Evolutionary conservation across 2,113 vertebrate species (phyloP).

Genomic region (Cinclus cinclus): DNA sequence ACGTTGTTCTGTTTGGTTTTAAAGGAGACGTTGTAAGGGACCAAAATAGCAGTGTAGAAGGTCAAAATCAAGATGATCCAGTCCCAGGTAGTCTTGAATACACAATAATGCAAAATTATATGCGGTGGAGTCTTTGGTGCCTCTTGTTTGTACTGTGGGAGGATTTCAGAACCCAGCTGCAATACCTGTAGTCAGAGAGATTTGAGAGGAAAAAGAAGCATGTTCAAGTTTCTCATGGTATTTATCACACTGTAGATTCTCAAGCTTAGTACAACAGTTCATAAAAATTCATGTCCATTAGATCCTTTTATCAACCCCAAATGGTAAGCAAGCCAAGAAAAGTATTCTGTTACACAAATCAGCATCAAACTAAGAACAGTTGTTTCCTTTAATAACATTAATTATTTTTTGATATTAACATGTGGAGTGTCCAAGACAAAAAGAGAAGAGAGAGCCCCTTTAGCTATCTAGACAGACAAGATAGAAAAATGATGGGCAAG

Average conservation of each 20-base stretch:
- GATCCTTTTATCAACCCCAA: neutral
- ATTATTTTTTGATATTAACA: neutral
- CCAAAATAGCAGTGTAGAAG: conserved; percentile 97
- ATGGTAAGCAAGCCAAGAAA: neutral
- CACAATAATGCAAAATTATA: conserved; percentile 96
- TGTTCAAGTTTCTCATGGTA: neutral
- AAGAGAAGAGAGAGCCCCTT: neutral
- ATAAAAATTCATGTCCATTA: neutral
- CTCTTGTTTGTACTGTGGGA: conserved; percentile 97
- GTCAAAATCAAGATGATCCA: conserved; percentile 98
- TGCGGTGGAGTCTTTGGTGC: conserved; percentile 96
- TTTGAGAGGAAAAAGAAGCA: conserved; percentile 4
- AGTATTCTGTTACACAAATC: neutral
- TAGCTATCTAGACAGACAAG: neutral
- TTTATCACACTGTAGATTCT: neutral
- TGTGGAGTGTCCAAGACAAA: neutral
- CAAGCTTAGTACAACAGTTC: neutral
- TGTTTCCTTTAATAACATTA: neutral
- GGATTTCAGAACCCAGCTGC: conserved; percentile 94
- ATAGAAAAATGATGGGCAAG: neutral
- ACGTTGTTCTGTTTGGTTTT: conserved; percentile 99
- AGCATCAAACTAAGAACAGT: neutral
- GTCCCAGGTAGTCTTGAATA: conserved; percentile 98
- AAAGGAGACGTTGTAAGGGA: conserved; percentile 97
- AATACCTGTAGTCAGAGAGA: conserved; percentile 81